A percentile compares a stretch with the other conserved stretches of the same genome.
These are phyloP conservation scores for Nemurella pictetii DNA, from an alignment of 2,888 invertebrate genomes.

Conservation along the genomic window DNA sequence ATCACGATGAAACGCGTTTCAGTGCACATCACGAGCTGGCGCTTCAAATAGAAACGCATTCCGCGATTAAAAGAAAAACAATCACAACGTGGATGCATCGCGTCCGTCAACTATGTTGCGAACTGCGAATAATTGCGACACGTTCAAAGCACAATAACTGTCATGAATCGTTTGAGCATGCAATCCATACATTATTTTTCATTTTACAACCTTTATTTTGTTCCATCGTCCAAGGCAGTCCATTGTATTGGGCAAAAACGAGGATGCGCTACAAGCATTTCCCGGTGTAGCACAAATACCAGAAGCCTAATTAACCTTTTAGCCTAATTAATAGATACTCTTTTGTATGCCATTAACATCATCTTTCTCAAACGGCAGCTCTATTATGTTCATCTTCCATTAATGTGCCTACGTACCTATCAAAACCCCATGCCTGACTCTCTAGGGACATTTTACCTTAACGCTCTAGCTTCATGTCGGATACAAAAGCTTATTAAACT, in stretches of 20 bases:
- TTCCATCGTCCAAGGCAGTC: neutral
- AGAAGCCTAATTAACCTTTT: neutral
- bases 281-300: neutral
- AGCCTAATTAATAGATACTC: neutral
- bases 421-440: neutral
- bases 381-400: constrained; percentile 9
- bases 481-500: constrained; percentile 28
- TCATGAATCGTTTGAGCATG: neutral
- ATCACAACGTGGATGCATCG: neutral
- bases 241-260: neutral
- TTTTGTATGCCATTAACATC: neutral
- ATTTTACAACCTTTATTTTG: neutral
- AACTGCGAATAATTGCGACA: neutral
- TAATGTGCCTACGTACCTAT: neutral
- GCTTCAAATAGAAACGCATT: neutral
- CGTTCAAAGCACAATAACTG: neutral
- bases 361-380: neutral
- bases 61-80: neutral
- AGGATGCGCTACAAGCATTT: neutral
- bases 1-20: neutral
- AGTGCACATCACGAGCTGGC: neutral
- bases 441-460: neutral
- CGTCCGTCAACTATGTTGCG: neutral
- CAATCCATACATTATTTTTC: neutral
- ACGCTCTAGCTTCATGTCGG: neutral